Conservation (phyloP, 2,888 invertebrate species). For the Macropis europaea region DNA sequence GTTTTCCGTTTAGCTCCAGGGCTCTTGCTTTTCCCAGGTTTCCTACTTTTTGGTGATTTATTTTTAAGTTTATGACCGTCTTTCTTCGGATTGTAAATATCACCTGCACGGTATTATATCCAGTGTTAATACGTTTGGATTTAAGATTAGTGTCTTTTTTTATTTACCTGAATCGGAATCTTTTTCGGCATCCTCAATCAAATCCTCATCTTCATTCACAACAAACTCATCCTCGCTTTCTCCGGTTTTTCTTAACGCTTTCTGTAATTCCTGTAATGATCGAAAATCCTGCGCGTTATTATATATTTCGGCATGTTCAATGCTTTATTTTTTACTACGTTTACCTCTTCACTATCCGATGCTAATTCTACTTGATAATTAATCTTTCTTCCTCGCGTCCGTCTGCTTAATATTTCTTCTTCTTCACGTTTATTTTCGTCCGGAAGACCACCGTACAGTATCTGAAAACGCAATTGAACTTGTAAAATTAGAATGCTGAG, state of each 20-base stretch:
- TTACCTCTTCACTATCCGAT: slow-evolving; percentile 88
- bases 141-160: not conserved
- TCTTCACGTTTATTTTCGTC: slow-evolving; percentile 77
- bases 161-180: slow-evolving; percentile 76
- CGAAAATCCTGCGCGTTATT: not conserved
- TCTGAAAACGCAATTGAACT: slow-evolving; percentile 58
- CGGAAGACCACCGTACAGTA: slow-evolving; percentile 78
- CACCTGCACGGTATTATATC: slow-evolving; percentile 62
- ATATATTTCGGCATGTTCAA: not conserved
- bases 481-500: not conserved
- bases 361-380: slow-evolving; percentile 89
- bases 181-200: slow-evolving; percentile 79
- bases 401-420: slow-evolving; percentile 84
- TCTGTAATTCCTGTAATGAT: slow-evolving; percentile 77
- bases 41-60: slow-evolving; percentile 73
- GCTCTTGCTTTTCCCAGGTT: slow-evolving; percentile 71
- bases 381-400: slow-evolving; percentile 88
- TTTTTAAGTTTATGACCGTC: slow-evolving; percentile 69
- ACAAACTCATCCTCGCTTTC: slow-evolving; percentile 82
- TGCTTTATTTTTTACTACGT: not conserved
- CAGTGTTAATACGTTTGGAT: not conserved
- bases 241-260: slow-evolving; percentile 79
- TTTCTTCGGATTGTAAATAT: slow-evolving; percentile 76
- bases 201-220: slow-evolving; percentile 80
- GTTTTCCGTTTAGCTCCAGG: slow-evolving; percentile 71